phyloP scores from a whole-genome alignment of 1,140 invertebrate genomes.

The Littorina saxatilis region DNA sequence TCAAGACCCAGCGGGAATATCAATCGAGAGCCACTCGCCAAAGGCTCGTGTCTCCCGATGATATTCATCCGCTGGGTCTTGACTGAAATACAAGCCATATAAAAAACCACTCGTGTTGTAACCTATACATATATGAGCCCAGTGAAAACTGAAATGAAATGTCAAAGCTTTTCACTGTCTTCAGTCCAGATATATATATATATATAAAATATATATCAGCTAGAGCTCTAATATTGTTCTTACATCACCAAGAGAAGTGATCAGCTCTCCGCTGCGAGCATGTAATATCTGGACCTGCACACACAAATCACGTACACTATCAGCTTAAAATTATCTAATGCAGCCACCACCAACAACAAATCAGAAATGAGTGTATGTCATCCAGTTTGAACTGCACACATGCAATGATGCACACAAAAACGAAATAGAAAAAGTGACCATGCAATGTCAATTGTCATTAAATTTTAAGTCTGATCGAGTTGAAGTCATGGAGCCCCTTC shows the following conservation, averaged over 20 bases:
- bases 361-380: no score
- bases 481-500: no score
- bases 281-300: constrained; percentile 34
- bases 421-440: not conserved
- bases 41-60: no score
- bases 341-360: no score
- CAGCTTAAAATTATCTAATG: no score
- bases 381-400: no score
- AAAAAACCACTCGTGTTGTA: not conserved
- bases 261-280: constrained; percentile 19
- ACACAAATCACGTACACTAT: not conserved
- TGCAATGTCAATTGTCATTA: not conserved
- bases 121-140: no score
- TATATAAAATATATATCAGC: not conserved
- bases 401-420: not conserved
- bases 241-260: constrained; percentile 37
- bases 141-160: not conserved
- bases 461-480: not conserved
- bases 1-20: no score
- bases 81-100: no score
- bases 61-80: no score
- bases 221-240: not conserved
- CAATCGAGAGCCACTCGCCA: no score
- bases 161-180: not conserved
- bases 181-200: not conserved